Evolutionary conservation across 2,888 invertebrate genomes (phyloP).

Genomic region (Gastrophysa polygoni): DNA sequence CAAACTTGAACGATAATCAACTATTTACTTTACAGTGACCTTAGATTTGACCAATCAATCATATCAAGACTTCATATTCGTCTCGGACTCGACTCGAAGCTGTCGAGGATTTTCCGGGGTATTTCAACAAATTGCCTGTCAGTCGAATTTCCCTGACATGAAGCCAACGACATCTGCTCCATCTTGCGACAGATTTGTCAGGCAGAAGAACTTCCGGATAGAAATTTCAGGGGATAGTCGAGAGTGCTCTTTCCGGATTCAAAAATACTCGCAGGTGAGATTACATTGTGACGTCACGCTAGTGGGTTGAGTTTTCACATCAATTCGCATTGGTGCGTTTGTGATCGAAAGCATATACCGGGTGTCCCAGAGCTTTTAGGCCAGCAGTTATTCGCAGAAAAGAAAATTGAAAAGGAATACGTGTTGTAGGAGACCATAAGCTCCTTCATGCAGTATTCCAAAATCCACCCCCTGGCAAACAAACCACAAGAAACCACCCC

Average conservation of each 20-base stretch:
- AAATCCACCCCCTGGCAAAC: too few relatives aligned
- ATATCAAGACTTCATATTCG: conserved; percentile 55
- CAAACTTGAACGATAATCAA: too few relatives aligned
- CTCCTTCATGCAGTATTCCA: too few relatives aligned
- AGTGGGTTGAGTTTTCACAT: too few relatives aligned
- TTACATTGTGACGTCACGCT: too few relatives aligned
- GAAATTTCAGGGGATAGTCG: conserved; percentile 29
- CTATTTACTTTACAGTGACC: conserved; percentile 39
- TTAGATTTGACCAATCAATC: conserved; percentile 38
- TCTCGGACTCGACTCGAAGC: conserved; percentile 52
- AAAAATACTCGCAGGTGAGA: conserved; percentile 38
- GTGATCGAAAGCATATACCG: too few relatives aligned
- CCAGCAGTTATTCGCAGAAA: too few relatives aligned
- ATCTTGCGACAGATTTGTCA: conserved; percentile 44
- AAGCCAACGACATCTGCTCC: conserved; percentile 1
- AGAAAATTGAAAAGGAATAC: too few relatives aligned
- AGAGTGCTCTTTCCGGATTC: conserved; percentile 31
- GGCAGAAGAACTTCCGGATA: conserved; percentile 45
- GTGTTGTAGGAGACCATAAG: too few relatives aligned
- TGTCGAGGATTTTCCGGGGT: conserved; percentile 58
- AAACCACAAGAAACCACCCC: too few relatives aligned
- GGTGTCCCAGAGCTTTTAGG: too few relatives aligned
- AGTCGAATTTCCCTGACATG: conserved; percentile 12
- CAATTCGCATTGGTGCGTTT: too few relatives aligned
- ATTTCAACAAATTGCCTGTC: conserved; percentile 57